Base-by-base conservation (phyloP, 2,797 vertebrate genomes). In the Dipus sagitta region DNA sequence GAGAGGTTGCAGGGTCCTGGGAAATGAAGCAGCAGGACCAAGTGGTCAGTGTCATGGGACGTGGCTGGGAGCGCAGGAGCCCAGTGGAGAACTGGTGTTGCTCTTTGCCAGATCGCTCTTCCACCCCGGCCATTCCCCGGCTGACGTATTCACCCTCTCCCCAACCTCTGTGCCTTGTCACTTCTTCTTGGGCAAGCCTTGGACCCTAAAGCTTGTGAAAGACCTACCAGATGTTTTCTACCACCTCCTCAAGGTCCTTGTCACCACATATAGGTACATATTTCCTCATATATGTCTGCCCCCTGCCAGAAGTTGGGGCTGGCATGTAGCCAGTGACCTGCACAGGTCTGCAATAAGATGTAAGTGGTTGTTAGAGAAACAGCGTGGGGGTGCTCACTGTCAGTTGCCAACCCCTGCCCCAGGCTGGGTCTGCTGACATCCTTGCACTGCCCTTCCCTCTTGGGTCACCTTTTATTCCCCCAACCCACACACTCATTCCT, bases 131-230 rank as follows among this genome's bases (percentile, higher is more conserved):
- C 10, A 65, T 87, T 64, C 74, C 58, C 78, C 74, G 6, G 20
- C 42, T 65, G 42, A 26, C 58, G 52, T 83, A 65, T 11, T 30
- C 20, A 54, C 34, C 68, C 74, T 92, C 86, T 68, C 92, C 88
- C n/a, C 24, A 4, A 30, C 71, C 65, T 80, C 88, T 30, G 58
- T 17, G 23, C 13, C 47, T 70, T 42, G 78, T 70, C 82, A 24
- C 32, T 89, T 82, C 58, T 62, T 67, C 64, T 68, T 84, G 52
- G 94, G 34, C 80, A 26, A 68, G 84, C 12, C 65, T 82, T 13
- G 47, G n/a, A 65, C 79, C 72, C 71, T 34, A 58, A 47, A 26
- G 54, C 52, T 76, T 84, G 60, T 72, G 76, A 60, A 92, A 92
- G 77, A 54, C 20, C 86, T 28, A 6, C 38, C 11, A 13, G 32